A percentile compares a stretch with the other conserved stretches of the same genome.
phyloP scores from a whole-genome alignment of 2,797 vertebrate genomes.

The Phalloptychus januarius region DNA sequence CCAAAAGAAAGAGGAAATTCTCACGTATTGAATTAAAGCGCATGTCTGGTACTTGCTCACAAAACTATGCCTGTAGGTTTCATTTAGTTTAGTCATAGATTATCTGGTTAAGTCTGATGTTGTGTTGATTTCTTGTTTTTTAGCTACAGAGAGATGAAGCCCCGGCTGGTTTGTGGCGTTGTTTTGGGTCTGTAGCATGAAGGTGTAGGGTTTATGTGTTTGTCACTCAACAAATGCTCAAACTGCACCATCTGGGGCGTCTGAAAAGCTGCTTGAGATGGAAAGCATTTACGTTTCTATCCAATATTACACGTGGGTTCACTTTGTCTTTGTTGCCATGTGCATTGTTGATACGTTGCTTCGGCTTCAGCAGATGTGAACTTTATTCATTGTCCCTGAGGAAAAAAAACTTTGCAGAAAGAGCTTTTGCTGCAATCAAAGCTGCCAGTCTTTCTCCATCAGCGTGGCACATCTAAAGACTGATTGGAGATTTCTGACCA shows the following conservation, averaged over 20 bases:
- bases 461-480: background rate
- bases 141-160: background rate
- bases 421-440: background rate
- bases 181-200: slow-evolving; percentile 1
- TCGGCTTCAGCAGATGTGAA: slow-evolving; percentile 1
- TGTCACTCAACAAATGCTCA: slow-evolving; percentile 75
- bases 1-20: slow-evolving; percentile 11
- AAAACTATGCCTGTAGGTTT: slow-evolving; percentile 42
- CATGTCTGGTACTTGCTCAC: slow-evolving; percentile 60
- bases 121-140: background rate
- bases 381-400: background rate
- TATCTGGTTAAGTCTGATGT: slow-evolving; percentile 17
- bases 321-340: background rate
- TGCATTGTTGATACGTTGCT: slow-evolving; percentile 17
- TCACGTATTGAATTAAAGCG: slow-evolving; percentile 36
- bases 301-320: slow-evolving; percentile 10
- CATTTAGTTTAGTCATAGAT: slow-evolving; percentile 3
- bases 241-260: slow-evolving; percentile 3
- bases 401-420: background rate
- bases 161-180: background rate
- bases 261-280: slow-evolving; percentile 7
- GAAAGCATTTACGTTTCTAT: background rate
- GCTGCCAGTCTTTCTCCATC: background rate
- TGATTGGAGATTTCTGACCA: background rate
- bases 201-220: slow-evolving; percentile 50